Evolutionary conservation across 2,888 invertebrate species (phyloP), one percentile per base, ranked within the genome.

Genomic region (Apocheima hispidaria): DNA sequence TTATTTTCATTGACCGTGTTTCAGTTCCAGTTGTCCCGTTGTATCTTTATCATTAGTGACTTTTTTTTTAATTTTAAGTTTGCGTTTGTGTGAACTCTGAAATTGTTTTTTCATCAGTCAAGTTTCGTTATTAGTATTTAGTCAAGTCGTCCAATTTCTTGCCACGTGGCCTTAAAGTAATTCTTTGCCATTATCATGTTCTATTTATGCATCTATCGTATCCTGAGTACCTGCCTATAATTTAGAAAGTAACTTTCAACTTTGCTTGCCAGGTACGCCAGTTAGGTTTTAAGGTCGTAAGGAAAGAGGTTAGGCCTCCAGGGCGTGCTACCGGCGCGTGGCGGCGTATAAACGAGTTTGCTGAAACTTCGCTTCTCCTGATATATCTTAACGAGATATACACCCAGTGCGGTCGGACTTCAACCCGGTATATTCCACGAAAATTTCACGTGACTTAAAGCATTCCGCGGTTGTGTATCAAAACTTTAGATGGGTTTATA

Each of bases 241-340:
- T 53, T 33, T 56, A 36, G 46, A 48, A 28, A 21, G 46, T 40
- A 62, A 66, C 50, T 63, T 65, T 49, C 50, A 63, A 68, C 59
- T 66, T 66, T 58, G 53, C 56, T 54, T 58, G 52, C 50, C 40
- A 60, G 55, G 50, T 57, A 59, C 57, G 72, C 63, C 65, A 63
- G 56, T 70, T 70, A 70, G 69, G 70, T 72, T 74, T 70, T 66
- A 65, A 75, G 73, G 73, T 65, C 71, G 69, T 72, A 79, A 78
- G 79, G 76, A 82, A 79, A 76, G 79, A 82, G 81, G 79, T 74
- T 81, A 79, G 83, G 80, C 79, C 88, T 85, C 87, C 65, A 66
- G 86, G 88, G 88, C 71, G 81, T 79, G 76, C 82, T 87, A 82
- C 74, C 75, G 67, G 67, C n/a, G n/a, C n/a, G n/a, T n/a, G n/a